Evolutionary conservation across 2,113 vertebrate species (phyloP), one percentile per base, ranked within the genome.

Genomic region (Thermophis baileyi): DNA sequence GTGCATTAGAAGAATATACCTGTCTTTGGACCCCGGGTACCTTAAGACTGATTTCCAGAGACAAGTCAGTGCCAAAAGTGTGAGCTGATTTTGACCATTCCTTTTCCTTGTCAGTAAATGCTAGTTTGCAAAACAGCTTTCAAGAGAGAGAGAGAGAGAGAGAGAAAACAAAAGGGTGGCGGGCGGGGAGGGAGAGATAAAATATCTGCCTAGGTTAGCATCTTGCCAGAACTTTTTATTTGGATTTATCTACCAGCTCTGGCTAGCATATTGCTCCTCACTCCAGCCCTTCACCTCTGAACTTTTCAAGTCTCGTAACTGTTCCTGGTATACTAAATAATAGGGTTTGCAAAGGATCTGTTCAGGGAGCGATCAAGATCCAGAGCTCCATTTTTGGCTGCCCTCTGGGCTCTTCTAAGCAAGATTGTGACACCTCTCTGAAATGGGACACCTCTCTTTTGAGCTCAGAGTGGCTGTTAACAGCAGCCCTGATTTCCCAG

Each of bases 401-500:
- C 63, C 50, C 14, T 87, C 91, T 16, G 90, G 89, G 88, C 14
- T 22, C 81, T 90, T 85, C 89, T 46, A 87, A 69, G 60, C 85
- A 92, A 92, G 54, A 90, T 57, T 87, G 91, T 89, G 94, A 91
- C 91, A 18, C 91, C 91, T 90, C 60, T 87, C 93, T 91, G 96
- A 95, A 94, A 91, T 4, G 92, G 91, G 85, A 95, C 94, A 88
- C 92, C 92, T 94, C 4, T 85, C 89, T 95, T 96, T 95, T 94
- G 94, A 96, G 69, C 95, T 93, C 96, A 90, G 12, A 95, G 93
- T 96, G 94, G 94, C 91, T 90, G 89, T 88, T 94, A 96, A 96
- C 94, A 95, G 94, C 93, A 95, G 92, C 90, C 95, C 95, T 93
- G 96, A 94, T 96, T 96, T 95, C 95, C 93, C 93, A 27, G 94